Conservation (phyloP, 1,140 invertebrate species). For the Schlechtendalia chinensis region DNA sequence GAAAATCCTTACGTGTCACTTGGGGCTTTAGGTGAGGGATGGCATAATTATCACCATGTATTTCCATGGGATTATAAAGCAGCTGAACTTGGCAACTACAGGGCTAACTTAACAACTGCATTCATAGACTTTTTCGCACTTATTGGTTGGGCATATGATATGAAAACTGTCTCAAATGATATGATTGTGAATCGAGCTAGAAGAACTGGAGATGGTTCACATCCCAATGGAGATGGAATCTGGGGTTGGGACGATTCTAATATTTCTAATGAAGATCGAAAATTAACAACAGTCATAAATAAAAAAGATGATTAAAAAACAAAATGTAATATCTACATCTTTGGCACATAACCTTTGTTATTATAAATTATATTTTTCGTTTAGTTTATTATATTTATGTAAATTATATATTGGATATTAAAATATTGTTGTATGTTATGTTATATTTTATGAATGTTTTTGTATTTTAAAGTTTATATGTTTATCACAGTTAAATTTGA, state of each 20-base stretch:
- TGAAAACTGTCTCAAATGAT: slow-evolving; percentile 62
- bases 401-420: background rate
- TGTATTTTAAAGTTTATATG: no score
- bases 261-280: slow-evolving; percentile 67
- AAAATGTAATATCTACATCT: background rate
- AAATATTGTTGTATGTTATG: no score
- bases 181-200: slow-evolving; percentile 60
- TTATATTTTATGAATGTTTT: background rate
- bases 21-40: slow-evolving; percentile 79
- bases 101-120: slow-evolving; percentile 73
- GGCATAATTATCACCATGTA: slow-evolving; percentile 94
- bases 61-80: slow-evolving; percentile 94
- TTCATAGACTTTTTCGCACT: slow-evolving; percentile 70
- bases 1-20: slow-evolving; percentile 72
- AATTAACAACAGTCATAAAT: slow-evolving; percentile 58
- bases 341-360: background rate
- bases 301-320: slow-evolving; percentile 47
- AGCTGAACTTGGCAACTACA: slow-evolving; percentile 74
- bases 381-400: background rate
- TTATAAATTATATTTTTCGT: background rate
- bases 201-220: slow-evolving; percentile 66
- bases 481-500: background rate
- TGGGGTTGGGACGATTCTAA: slow-evolving; percentile 85
- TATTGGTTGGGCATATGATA: slow-evolving; percentile 78
- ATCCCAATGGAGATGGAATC: slow-evolving; percentile 56